Percentiles rank a stretch among this genome's conserved stretches.
Evolutionary conservation across 2,888 invertebrate genomes (phyloP).

Genomic region (Andrena hattorfiana): DNA sequence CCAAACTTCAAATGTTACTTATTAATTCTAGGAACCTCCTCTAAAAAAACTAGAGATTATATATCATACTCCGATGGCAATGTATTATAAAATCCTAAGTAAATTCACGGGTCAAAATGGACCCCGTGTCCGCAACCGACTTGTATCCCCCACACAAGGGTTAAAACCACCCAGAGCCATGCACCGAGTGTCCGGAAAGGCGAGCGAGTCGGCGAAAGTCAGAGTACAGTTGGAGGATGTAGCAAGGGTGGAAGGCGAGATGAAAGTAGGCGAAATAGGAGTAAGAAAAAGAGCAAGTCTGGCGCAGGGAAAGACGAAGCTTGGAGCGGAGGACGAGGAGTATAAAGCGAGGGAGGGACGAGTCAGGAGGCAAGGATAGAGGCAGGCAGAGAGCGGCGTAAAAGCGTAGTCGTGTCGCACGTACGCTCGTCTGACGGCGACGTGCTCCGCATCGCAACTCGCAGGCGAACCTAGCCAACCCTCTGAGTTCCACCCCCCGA

Average conservation of each 20-base stretch:
- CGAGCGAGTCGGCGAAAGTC: slow-evolving; percentile 4
- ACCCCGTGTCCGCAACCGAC: no score
- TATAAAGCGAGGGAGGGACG: slow-evolving; percentile 51
- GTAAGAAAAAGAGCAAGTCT: slow-evolving; percentile 54
- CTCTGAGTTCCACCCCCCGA: slow-evolving; percentile 74
- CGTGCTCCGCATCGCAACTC: slow-evolving; percentile 82
- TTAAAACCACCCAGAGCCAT: no score
- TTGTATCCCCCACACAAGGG: no score
- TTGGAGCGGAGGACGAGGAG: slow-evolving; percentile 48
- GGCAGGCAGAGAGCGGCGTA: slow-evolving; percentile 80
- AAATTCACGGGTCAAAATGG: no score
- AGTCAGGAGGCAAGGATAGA: slow-evolving; percentile 67
- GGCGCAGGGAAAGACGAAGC: slow-evolving; percentile 51
- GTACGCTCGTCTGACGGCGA: slow-evolving; percentile 85
- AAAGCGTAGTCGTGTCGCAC: slow-evolving; percentile 85
- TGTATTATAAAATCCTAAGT: no score
- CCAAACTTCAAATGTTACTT: no score
- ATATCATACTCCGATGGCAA: no score
- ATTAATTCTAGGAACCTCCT: no score
- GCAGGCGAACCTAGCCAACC: slow-evolving; percentile 75
- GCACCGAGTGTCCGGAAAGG: background rate
- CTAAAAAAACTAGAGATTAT: no score
- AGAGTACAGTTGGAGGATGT: background rate
- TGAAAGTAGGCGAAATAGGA: slow-evolving; percentile 70
- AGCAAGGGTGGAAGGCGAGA: slow-evolving; percentile 45